Base-by-base conservation (phyloP, 1,140 invertebrate species). In the Heliconius eleuchia region DNA sequence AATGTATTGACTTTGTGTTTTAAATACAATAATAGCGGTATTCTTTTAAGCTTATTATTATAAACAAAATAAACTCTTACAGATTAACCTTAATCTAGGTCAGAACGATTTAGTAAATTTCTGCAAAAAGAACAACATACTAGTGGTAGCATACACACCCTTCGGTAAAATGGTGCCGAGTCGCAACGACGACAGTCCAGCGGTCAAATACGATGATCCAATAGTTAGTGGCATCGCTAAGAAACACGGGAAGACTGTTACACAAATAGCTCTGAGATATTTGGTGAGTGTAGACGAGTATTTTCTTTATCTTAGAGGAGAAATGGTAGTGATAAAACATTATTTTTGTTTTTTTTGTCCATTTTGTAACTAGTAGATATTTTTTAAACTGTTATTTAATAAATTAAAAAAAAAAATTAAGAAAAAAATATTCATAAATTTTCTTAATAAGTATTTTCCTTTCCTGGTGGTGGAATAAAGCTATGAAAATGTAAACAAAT, bases 101-200 rank as follows among this genome's bases (percentile, higher is more conserved):
- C 97, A 98, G 88, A 96, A 95, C 37, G 96, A 97, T 77, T 91
- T 98, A 52, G 95, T 96, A 73, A 94, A 96, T 16, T 97, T 96
- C 85, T 98, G 97, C 92, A 95, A 96, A 75, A 85, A 95, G n/a
- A 92, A 96, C 39, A 94, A 95, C 23, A 97, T 99, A 70, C 85
- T 93, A 9, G 90, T 98, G 0, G 97, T 96, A 13, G 97, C 97
- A 1, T 99, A 98, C 91, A 96, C 96, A 80, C 97, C 98, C 0
- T 95, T 99, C 52, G 98, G 97, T 0, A 89, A 86, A n/a, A 90
- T 95, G 88, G 95, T 96, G 2, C 96, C 96, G 89, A 95, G 95
- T 13, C 96, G 96, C 60, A 92, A 95, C 0, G 94, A 93, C 19
- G 95, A 96, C 8, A 92, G 96, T n/a, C 93, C 95, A 3, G 95